Conservation (phyloP, 1,140 invertebrate genomes). For the Camponotus vicinus region DNA sequence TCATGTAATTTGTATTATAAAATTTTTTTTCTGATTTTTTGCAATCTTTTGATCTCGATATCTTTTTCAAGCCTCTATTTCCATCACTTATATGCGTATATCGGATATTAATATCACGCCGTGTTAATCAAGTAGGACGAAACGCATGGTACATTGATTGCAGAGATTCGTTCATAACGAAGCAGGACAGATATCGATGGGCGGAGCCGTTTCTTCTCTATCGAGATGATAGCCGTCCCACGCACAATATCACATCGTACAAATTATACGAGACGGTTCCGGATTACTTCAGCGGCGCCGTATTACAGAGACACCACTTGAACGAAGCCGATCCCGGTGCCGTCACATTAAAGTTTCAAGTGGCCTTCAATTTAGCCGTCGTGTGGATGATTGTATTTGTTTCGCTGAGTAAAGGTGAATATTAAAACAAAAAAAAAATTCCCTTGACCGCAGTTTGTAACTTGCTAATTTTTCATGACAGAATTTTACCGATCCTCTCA, state of each 20-base stretch:
- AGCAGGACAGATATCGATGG: slow-evolving; percentile 93
- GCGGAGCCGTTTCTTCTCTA: slow-evolving; percentile 90
- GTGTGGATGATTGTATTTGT: slow-evolving; percentile 97
- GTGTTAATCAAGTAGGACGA: slow-evolving; percentile 30
- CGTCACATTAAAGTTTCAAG: slow-evolving; percentile 93
- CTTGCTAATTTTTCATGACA: slow-evolving; percentile 28
- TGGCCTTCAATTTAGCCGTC: slow-evolving; percentile 95
- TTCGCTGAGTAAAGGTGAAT: slow-evolving; percentile 93
- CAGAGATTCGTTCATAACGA: slow-evolving; percentile 95
- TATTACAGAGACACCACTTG: slow-evolving; percentile 90
- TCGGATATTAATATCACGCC: slow-evolving; percentile 6
- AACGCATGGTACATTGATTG: slow-evolving; percentile 54
- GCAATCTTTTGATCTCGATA: not conserved
- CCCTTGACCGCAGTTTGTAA: not conserved
- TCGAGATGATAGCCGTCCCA: slow-evolving; percentile 86
- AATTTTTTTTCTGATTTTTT: not conserved
- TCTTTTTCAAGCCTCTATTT: not conserved
- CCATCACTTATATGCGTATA: not conserved
- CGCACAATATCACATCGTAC: slow-evolving; percentile 84
- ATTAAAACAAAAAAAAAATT: not conserved
- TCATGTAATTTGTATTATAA: not conserved
- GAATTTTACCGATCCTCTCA: not conserved
- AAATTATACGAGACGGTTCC: slow-evolving; percentile 92
- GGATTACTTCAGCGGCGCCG: slow-evolving; percentile 93
- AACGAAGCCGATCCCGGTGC: slow-evolving; percentile 87